Conservation (phyloP, 2,797 vertebrate genomes). For the Orestias chungarensis region DNA sequence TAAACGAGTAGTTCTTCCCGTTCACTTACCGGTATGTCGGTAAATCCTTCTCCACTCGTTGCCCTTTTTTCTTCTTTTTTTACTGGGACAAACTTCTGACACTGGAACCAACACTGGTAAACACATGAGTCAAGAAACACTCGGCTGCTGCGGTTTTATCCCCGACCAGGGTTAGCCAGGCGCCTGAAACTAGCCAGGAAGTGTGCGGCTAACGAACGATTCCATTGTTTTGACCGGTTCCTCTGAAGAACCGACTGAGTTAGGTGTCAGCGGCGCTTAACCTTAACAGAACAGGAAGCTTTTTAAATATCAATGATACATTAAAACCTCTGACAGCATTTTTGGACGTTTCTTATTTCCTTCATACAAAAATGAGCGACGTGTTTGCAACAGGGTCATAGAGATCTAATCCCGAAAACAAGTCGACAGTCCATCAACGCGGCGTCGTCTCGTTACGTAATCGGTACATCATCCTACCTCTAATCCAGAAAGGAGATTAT, state of each 20-base stretch:
- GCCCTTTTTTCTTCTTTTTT: no score
- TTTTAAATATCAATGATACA: rapidly evolving
- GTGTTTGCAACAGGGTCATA: neutral
- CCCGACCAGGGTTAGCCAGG: slow-evolving; percentile 31
- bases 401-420: slow-evolving; percentile 20
- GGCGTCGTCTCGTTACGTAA: slow-evolving; percentile 9
- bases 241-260: slow-evolving; percentile 31
- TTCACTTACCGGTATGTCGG: slow-evolving; percentile 47
- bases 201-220: neutral
- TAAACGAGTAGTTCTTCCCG: slow-evolving; percentile 10
- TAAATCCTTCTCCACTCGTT: slow-evolving; percentile 8
- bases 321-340: rapidly evolving
- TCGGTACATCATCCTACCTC: slow-evolving; percentile 3
- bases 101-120: slow-evolving; percentile 6
- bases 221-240: slow-evolving; percentile 1
- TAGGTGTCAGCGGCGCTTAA: neutral
- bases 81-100: neutral
- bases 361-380: rapidly evolving
- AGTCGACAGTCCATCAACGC: neutral
- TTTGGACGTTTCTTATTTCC: rapidly evolving
- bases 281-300: rapidly evolving
- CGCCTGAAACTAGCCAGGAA: slow-evolving; percentile 45
- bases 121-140: neutral
- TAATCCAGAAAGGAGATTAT: neutral
- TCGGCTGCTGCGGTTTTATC: neutral